Conservation (phyloP, 2,888 invertebrate genomes). For the Machimus atricapillus region DNA sequence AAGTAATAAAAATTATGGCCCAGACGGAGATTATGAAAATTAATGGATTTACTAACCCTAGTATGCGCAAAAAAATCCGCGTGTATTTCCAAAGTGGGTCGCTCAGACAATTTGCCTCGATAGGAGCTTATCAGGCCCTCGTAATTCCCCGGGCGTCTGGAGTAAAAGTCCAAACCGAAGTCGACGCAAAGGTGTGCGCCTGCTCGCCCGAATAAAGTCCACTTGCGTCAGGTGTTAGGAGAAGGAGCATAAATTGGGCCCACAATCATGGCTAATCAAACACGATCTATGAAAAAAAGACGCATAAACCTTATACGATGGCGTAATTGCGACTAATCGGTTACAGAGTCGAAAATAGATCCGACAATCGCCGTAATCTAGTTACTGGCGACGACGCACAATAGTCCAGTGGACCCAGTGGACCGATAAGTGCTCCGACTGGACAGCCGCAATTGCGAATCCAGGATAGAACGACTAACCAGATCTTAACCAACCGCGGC, state of each 20-base stretch:
- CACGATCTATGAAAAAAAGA: neutral
- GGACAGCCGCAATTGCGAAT: neutral
- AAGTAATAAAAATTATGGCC: neutral
- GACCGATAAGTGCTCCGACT: neutral
- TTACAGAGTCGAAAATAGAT: neutral
- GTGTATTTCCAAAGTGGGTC: neutral
- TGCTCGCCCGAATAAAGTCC: neutral
- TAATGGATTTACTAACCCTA: neutral
- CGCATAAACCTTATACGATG: neutral
- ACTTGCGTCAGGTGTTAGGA: neutral
- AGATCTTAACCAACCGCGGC: conserved; percentile 19
- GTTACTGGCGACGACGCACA: neutral
- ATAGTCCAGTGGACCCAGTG: neutral
- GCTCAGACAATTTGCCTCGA: neutral
- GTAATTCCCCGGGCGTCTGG: neutral
- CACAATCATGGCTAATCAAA: neutral
- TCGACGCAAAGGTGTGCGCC: neutral
- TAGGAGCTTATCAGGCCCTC: neutral
- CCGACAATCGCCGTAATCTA: neutral
- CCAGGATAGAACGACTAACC: neutral
- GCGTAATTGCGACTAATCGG: neutral
- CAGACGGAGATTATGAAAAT: neutral
- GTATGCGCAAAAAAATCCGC: neutral
- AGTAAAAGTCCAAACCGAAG: neutral
- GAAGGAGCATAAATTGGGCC: neutral